Percentiles rank a stretch among this genome's conserved stretches.
phyloP scores from a whole-genome alignment of 92 coral and sea anemone genomes.

The Porites lobata region DNA sequence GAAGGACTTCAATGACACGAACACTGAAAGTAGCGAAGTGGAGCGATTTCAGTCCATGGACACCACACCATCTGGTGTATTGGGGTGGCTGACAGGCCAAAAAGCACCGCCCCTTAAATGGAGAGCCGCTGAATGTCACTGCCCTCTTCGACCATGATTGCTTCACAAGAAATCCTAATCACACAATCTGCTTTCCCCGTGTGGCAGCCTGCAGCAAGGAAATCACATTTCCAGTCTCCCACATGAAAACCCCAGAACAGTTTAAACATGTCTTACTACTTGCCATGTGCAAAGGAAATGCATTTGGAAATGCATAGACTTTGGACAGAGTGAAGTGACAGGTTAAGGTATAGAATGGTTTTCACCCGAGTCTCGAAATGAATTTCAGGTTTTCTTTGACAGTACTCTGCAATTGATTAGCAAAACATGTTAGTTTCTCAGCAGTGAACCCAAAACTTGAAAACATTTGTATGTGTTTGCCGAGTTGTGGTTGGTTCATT shows the following conservation, averaged over 20 bases:
- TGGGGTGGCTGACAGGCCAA: slow-evolving; percentile 88
- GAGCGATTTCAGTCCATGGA: slow-evolving; percentile 55
- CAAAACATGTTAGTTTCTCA: too few species aligned
- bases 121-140: slow-evolving; percentile 50
- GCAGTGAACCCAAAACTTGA: too few species aligned
- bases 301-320: too few species aligned
- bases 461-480: too few species aligned
- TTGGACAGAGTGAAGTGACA: too few species aligned
- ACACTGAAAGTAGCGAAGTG: slow-evolving; percentile 1
- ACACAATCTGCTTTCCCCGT: slow-evolving; percentile 79
- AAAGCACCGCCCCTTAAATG: slow-evolving; percentile 80
- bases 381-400: too few species aligned
- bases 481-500: too few species aligned
- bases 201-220: slow-evolving; percentile 76
- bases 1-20: slow-evolving; percentile 43
- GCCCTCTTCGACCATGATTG: slow-evolving; percentile 79
- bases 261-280: too few species aligned
- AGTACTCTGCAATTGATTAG: too few species aligned
- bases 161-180: slow-evolving; percentile 71
- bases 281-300: too few species aligned
- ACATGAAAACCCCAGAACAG: slow-evolving; percentile 68
- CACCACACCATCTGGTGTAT: slow-evolving; percentile 73
- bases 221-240: slow-evolving; percentile 78
- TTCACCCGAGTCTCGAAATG: too few species aligned
- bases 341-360: too few species aligned